Conservation (phyloP, 2,113 vertebrate genomes). For the Camelus dromedarius region DNA sequence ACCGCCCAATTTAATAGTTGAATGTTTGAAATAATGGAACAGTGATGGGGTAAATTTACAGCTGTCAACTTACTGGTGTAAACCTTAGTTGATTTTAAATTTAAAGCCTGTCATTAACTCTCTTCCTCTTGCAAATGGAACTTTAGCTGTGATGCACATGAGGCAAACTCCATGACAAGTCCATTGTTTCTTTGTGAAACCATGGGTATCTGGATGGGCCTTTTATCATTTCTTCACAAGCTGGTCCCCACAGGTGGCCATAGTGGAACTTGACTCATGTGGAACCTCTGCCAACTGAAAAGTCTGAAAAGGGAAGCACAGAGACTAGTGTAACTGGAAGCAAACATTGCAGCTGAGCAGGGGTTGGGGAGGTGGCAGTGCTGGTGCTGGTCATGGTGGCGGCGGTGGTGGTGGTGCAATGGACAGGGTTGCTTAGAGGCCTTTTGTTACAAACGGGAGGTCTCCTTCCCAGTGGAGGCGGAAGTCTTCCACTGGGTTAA, state of each 20-base stretch:
- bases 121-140: constrained; percentile 15
- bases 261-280: not conserved
- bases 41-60: constrained; percentile 37
- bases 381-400: too few species aligned
- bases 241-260: not conserved
- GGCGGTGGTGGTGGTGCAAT: too few species aligned
- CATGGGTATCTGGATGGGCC: not conserved
- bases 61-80: not conserved
- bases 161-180: not conserved
- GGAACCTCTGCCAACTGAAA: not conserved
- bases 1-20: constrained; percentile 58
- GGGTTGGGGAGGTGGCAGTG: not conserved
- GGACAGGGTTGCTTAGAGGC: not conserved
- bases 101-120: not conserved
- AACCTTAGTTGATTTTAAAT: constrained; percentile 46
- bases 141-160: constrained; percentile 3
- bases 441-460: not conserved
- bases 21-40: constrained; percentile 68
- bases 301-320: not conserved
- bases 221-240: not conserved
- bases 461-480: not conserved
- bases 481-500: not conserved
- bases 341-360: not conserved
- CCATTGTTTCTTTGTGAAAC: not conserved
- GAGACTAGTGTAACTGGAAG: not conserved